These are phyloP conservation scores for Platycnemis pennipes DNA, from an alignment of 2,888 invertebrate species.

Conservation along the genomic window DNA sequence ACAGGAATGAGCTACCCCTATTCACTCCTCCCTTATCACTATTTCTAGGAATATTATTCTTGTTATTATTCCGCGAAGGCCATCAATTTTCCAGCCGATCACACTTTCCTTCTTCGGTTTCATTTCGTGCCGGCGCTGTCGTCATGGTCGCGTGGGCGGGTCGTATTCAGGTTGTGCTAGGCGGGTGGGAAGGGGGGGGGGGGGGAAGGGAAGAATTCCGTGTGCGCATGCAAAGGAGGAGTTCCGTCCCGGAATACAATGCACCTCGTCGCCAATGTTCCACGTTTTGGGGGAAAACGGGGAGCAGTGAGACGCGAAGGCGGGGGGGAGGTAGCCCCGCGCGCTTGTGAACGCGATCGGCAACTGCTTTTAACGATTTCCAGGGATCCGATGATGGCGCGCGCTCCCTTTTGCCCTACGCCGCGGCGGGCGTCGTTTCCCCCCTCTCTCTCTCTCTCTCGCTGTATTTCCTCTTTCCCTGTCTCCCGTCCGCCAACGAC, in stretches of 20 bases:
- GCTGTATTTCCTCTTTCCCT: background rate
- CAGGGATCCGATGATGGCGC: background rate
- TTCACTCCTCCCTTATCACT: too few species aligned
- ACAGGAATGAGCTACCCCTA: too few species aligned
- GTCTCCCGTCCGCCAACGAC: too few species aligned
- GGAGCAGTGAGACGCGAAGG: background rate
- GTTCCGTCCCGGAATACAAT: background rate
- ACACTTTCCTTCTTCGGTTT: background rate
- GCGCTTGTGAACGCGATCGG: background rate
- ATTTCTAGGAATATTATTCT: too few species aligned
- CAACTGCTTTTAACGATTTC: background rate
- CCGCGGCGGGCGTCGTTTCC: background rate
- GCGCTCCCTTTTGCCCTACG: background rate
- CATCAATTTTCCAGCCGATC: too few species aligned
- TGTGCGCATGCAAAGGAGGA: background rate
- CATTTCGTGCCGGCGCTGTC: background rate
- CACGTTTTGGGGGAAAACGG: background rate
- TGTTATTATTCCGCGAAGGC: too few species aligned
- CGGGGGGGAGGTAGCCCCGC: background rate
- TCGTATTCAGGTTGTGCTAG: background rate
- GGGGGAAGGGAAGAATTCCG: background rate
- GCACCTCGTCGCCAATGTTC: background rate
- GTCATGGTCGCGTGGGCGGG: background rate
- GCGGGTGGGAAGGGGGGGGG: background rate
- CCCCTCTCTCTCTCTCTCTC: background rate